These are phyloP conservation scores for Hystrix brachyura DNA, from an alignment of 2,113 vertebrate species.

Conservation along the genomic window DNA sequence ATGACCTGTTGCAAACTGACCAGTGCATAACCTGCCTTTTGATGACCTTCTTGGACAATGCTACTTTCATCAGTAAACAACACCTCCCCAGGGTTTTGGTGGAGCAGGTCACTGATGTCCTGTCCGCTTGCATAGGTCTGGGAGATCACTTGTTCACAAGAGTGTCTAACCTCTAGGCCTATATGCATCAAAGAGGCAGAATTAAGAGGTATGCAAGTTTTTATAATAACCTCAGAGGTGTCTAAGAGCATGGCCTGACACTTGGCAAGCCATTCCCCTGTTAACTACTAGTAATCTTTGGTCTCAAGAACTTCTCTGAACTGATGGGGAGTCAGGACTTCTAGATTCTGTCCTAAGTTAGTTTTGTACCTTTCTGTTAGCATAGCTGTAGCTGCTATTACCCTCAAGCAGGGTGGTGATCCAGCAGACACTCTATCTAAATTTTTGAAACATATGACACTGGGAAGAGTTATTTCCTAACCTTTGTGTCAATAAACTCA, in stretches of 20 bases:
- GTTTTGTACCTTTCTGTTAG: not conserved
- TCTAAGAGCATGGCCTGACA: not conserved
- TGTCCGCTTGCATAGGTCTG: not conserved
- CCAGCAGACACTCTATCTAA: not conserved
- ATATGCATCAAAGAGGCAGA: not conserved
- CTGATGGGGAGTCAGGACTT: not conserved
- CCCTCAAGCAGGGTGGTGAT: not conserved
- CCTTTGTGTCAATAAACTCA: not conserved
- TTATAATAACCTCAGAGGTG: not conserved
- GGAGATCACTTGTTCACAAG: not conserved
- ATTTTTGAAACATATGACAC: not conserved
- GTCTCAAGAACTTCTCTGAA: not conserved
- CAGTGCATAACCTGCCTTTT: not conserved
- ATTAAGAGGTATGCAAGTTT: not conserved
- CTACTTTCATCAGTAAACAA: not conserved
- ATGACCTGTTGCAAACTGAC: not conserved
- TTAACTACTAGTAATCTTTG: not conserved
- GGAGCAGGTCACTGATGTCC: not conserved
- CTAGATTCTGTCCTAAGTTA: not conserved
- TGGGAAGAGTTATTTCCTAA: not conserved
- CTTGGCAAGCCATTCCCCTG: not conserved
- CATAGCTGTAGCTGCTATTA: not conserved
- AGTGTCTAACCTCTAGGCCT: not conserved
- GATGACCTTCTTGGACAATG: not conserved
- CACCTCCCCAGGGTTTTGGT: not conserved